Conservation (phyloP, 2,113 vertebrate genomes). For the Mobula hypostoma region DNA sequence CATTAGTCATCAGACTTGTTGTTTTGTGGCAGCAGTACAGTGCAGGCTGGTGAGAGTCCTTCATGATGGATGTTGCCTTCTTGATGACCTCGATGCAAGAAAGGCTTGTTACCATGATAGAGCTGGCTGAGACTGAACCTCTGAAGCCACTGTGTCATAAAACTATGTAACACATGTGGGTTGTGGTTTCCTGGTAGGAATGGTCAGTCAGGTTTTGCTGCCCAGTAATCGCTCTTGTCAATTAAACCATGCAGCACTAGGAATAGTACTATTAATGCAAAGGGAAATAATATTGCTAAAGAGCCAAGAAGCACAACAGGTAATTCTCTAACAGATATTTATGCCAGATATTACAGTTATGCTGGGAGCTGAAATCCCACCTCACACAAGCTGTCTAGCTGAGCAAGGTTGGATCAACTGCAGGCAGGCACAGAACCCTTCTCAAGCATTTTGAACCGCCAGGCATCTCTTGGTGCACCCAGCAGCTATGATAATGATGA, state of each 20-base stretch:
- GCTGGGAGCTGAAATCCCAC: neutral
- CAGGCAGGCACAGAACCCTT: neutral
- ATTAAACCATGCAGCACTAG: neutral
- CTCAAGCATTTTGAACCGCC: neutral
- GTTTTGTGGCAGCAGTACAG: too few relatives aligned
- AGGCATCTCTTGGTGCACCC: neutral
- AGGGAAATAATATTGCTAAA: too few relatives aligned
- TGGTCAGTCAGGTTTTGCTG: neutral
- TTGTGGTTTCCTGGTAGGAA: neutral
- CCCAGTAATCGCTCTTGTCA: neutral
- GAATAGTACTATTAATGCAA: too few relatives aligned
- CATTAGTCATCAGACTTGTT: too few relatives aligned
- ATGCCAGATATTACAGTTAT: neutral
- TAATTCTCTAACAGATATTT: neutral
- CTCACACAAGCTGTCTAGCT: neutral
- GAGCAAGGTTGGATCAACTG: neutral
- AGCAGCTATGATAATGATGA: neutral
- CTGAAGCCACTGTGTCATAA: neutral
- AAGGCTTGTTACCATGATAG: too few relatives aligned
- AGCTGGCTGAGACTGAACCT: too few relatives aligned
- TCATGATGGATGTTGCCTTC: too few relatives aligned
- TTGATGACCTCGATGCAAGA: too few relatives aligned
- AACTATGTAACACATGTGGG: neutral
- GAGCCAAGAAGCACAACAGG: neutral
- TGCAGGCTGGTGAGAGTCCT: too few relatives aligned